These are phyloP conservation scores for Hirtodrosophila trivittata DNA, from an alignment of 2,888 invertebrate genomes.

Conservation along the genomic window DNA sequence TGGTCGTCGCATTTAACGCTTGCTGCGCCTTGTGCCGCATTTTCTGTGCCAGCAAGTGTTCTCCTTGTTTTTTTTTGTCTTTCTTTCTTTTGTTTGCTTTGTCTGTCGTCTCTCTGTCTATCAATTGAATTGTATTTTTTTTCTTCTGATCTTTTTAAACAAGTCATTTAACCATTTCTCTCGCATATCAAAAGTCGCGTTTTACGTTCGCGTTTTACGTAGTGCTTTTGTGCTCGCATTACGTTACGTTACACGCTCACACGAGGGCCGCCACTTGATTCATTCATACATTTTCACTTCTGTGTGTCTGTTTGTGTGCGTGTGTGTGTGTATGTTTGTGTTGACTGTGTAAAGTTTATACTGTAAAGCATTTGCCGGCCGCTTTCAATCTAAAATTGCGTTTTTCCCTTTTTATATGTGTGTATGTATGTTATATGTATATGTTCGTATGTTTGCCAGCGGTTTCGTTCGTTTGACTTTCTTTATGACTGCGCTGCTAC, in stretches of 20 bases:
- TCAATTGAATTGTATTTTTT: slow-evolving; percentile 42
- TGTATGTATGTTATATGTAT: slow-evolving; percentile 9
- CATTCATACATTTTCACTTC: slow-evolving; percentile 69
- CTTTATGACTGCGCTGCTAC: slow-evolving; percentile 49
- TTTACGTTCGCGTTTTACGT: slow-evolving; percentile 53
- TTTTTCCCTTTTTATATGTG: slow-evolving; percentile 50
- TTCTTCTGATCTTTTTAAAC: slow-evolving; percentile 16
- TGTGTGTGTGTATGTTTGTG: slow-evolving; percentile 1
- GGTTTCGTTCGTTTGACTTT: slow-evolving; percentile 56
- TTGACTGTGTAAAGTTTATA: neutral
- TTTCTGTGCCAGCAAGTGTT: slow-evolving; percentile 43
- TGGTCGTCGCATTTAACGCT: slow-evolving; percentile 66
- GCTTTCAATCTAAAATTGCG: slow-evolving; percentile 64
- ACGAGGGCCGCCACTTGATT: slow-evolving; percentile 35
- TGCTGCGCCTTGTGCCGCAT: slow-evolving; percentile 53
- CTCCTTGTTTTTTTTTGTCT: slow-evolving; percentile 36
- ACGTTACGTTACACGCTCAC: slow-evolving; percentile 36
- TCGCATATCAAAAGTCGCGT: slow-evolving; percentile 50
- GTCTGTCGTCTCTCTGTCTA: slow-evolving; percentile 35
- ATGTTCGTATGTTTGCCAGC: slow-evolving; percentile 26
- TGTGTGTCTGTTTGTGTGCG: slow-evolving; percentile 13
- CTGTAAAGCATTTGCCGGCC: slow-evolving; percentile 23
- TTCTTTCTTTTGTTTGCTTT: slow-evolving; percentile 3
- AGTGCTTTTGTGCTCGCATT: slow-evolving; percentile 41
- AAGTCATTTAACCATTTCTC: slow-evolving; percentile 25